Conservation (phyloP, 2,797 vertebrate genomes). For the Staurois parvus region DNA sequence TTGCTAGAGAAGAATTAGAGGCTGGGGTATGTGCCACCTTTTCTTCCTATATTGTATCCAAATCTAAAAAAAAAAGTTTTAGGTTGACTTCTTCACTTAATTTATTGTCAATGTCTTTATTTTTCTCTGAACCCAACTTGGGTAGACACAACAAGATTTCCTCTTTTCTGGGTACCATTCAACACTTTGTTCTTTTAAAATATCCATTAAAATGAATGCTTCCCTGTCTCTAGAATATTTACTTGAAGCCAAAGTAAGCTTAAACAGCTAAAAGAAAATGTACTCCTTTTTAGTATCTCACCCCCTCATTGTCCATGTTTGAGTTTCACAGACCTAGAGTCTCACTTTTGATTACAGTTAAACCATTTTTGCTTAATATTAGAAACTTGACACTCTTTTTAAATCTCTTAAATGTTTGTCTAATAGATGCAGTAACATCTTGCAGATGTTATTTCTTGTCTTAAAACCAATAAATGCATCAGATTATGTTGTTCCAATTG, state of each 20-base stretch:
- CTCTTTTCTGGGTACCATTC: too few relatives aligned
- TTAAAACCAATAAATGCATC: conserved; percentile 29
- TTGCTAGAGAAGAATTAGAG: too few relatives aligned
- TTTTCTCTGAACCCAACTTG: too few relatives aligned
- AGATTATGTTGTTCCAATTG: conserved; percentile 19
- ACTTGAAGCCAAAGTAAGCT: not conserved
- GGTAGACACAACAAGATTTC: too few relatives aligned
- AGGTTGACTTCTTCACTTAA: too few relatives aligned
- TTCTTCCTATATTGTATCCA: too few relatives aligned
- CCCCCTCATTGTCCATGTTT: not conserved
- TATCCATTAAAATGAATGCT: not conserved
- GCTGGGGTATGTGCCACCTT: too few relatives aligned
- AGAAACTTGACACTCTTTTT: conserved; percentile 21
- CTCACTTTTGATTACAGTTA: not conserved
- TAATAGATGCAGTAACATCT: conserved; percentile 24
- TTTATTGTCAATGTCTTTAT: too few relatives aligned
- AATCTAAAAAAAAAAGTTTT: too few relatives aligned
- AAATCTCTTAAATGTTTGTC: conserved; percentile 21
- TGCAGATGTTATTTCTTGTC: conserved; percentile 24
- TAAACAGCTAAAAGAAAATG: not conserved
- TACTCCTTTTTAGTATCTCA: not conserved
- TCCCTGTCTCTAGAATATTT: not conserved
- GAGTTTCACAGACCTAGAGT: not conserved
- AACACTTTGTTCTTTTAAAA: too few relatives aligned
- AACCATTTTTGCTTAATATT: conserved; percentile 8